Conservation (phyloP, 1,140 invertebrate genomes). For the Trypoxylus dichotomus region DNA sequence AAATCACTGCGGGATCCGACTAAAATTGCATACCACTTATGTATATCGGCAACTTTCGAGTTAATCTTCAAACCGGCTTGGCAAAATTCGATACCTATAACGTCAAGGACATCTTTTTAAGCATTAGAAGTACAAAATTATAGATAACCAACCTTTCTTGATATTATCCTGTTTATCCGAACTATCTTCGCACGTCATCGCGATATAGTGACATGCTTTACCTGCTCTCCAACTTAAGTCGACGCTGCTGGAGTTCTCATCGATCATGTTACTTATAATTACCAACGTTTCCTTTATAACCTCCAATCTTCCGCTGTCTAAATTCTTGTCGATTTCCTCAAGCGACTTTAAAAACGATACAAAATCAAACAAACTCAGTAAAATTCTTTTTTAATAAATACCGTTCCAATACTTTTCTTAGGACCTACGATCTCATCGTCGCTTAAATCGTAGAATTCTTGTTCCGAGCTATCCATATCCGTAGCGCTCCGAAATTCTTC, state of each 20-base stretch:
- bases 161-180: constrained; percentile 60
- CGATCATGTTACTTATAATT: constrained; percentile 50
- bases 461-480: constrained; percentile 48
- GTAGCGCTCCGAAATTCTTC: constrained; percentile 46
- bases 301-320: constrained; percentile 43
- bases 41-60: constrained; percentile 61
- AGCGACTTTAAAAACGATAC: constrained; percentile 32
- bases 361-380: neutral
- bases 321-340: constrained; percentile 44
- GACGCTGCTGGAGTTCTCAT: constrained; percentile 53
- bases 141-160: constrained; percentile 56
- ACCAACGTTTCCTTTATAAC: constrained; percentile 46
- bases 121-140: too few relatives aligned
- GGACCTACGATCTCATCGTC: constrained; percentile 42
- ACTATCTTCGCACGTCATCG: constrained; percentile 54
- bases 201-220: constrained; percentile 64
- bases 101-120: too few relatives aligned
- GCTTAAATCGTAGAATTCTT: constrained; percentile 51
- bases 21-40: constrained; percentile 81
- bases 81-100: constrained; percentile 63
- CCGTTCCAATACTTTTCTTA: neutral
- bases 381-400: neutral
- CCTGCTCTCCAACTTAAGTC: constrained; percentile 71
- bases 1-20: constrained; percentile 57
- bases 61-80: constrained; percentile 61